Percentiles rank a stretch among this genome's conserved stretches.
These are phyloP conservation scores for Pangasius mekongensis DNA, from an alignment of 2,797 vertebrate species.

Conservation along the genomic window DNA sequence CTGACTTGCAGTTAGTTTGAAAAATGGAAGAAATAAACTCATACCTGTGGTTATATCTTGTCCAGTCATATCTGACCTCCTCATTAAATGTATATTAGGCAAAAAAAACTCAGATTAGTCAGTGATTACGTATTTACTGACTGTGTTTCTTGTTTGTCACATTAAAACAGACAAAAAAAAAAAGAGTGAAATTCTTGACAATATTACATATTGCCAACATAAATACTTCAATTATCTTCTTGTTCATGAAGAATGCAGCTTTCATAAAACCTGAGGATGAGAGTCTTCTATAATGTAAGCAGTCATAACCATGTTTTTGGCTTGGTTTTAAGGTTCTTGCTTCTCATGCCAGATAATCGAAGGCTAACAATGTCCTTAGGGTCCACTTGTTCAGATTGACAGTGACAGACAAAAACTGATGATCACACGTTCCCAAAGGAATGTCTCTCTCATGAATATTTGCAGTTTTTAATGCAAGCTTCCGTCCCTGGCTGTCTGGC, in stretches of 20 bases:
- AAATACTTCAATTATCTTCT: neutral
- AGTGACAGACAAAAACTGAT: conserved; percentile 55
- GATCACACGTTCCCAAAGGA: conserved; percentile 61
- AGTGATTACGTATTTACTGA: neutral
- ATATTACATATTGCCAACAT: neutral
- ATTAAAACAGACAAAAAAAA: neutral
- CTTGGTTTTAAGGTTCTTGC: conserved; percentile 21
- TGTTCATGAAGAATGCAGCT: neutral
- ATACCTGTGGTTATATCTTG: no score
- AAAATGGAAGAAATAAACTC: neutral
- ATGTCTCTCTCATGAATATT: conserved; percentile 57
- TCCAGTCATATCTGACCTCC: neutral
- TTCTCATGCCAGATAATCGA: conserved; percentile 49
- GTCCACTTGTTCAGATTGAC: conserved; percentile 45
- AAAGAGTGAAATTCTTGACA: neutral
- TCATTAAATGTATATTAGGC: neutral
- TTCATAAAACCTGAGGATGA: neutral
- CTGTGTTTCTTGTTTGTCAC: neutral
- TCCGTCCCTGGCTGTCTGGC: conserved; percentile 45
- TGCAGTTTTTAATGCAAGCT: conserved; percentile 42
- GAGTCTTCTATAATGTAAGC: conserved; percentile 44
- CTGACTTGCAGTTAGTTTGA: neutral
- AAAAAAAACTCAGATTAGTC: neutral
- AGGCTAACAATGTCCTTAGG: conserved; percentile 60
- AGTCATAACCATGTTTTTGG: conserved; percentile 22